These are phyloP conservation scores for Pristionchus japonicus DNA, from an alignment of 2,888 invertebrate genomes.

Conservation along the genomic window DNA sequence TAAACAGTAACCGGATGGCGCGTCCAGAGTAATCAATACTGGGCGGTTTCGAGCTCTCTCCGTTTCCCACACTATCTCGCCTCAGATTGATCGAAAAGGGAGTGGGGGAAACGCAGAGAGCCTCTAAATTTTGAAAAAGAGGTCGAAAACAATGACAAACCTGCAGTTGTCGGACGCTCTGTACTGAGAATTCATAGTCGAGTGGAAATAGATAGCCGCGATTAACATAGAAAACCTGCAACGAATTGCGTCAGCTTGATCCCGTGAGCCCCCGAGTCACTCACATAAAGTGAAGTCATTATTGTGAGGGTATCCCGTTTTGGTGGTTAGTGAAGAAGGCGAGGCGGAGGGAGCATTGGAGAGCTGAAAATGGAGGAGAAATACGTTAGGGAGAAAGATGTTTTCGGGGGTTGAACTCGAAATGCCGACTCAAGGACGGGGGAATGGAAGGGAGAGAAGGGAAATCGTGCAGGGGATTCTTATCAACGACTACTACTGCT, in stretches of 20 bases:
- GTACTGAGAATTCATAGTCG: conserved; percentile 31
- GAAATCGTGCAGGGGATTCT: neutral
- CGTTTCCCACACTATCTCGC: no score
- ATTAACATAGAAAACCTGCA: conserved; percentile 45
- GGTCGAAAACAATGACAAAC: neutral
- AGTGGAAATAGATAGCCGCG: conserved; percentile 32
- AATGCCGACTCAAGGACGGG: conserved; percentile 2
- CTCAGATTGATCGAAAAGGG: neutral
- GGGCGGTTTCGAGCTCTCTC: no score
- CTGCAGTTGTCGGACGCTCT: conserved; percentile 21
- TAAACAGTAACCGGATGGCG: neutral
- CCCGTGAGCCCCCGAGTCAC: neutral
- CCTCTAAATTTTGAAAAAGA: neutral
- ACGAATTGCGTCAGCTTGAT: neutral
- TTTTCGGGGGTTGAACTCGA: conserved; percentile 16
- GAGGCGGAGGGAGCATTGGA: neutral
- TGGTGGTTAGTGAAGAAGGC: neutral
- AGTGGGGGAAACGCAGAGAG: neutral
- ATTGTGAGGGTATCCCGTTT: conserved; percentile 21
- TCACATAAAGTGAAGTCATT: conserved; percentile 31
- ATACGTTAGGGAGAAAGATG: neutral
- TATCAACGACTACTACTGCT: neutral
- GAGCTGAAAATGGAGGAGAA: neutral
- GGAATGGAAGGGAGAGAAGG: no score
- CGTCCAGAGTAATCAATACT: neutral